Base-by-base conservation (phyloP, 2,113 vertebrate species). In the Philantomba maxwellii region DNA sequence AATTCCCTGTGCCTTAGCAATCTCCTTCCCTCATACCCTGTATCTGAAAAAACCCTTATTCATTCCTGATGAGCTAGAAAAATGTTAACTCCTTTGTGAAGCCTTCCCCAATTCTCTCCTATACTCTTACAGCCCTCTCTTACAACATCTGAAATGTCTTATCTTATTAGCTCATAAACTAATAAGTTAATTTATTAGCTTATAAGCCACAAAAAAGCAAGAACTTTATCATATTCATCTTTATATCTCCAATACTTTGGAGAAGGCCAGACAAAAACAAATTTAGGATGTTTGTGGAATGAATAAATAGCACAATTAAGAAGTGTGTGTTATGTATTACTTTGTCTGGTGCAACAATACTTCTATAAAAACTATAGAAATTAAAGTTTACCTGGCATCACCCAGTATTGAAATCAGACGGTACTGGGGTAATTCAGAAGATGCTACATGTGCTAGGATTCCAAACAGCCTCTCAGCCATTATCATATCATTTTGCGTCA, bases 381-480 rank as follows among this genome's bases (percentile, higher is more conserved):
- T 84, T 16, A 64, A 91, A 55, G 83, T 94, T 99, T 98, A 99
- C 99, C 99, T 99, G 95, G 99, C 99, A 98, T 99, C 99, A 89
- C 99, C 99, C 62, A 99, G 97, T 58, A 99, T 98, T 1, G 99
- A 99, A 82, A 99, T 98, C 83, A 99, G 95, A 2, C 99, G 99
- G 86, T 99, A 99, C 55, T 99, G 99, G 0, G 99, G 99, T 13
- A 99, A 98, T 97, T 99, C 99, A 0, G 99, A 99, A 89, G 99
- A 99, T n/a, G 99, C 99, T 53, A 99, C 98, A 0, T 99, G 99
- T 17, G 99, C 99, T 96, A 99, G 97, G 62, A 99, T 98, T 36
- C 99, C 99, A 94, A 99, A 99, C 45, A 99, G 98, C 47, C 99
- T 99, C 97, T 99, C 99, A 0, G 99, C 99, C 97, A 99, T 99